Evolutionary conservation across 2,113 vertebrate genomes (phyloP).

Genomic region (Progne subis): DNA sequence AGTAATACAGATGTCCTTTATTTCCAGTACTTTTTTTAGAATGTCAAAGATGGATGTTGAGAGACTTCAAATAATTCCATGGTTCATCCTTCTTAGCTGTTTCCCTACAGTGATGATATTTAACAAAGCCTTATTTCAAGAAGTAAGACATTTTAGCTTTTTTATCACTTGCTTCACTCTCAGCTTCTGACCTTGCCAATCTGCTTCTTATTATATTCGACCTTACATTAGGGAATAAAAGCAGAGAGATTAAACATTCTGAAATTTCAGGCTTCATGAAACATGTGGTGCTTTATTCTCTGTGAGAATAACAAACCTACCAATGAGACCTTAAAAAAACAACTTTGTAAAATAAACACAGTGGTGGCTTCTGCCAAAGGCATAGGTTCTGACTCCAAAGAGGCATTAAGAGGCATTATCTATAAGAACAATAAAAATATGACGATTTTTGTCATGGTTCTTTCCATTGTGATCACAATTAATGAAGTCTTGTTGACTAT

Average conservation of each 20-base stretch:
- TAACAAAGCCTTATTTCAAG: constrained; percentile 5
- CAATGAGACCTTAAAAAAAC: background rate
- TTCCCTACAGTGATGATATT: constrained; percentile 24
- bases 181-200: constrained; percentile 31
- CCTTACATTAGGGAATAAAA: constrained; percentile 15
- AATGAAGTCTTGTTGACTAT: background rate
- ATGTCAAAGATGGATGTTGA: background rate
- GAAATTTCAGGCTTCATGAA: constrained; percentile 1
- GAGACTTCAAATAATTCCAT: background rate
- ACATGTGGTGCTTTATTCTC: background rate
- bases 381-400: background rate
- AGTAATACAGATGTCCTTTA: background rate
- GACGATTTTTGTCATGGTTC: background rate
- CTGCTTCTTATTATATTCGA: background rate
- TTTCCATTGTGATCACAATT: background rate
- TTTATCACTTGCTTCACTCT: constrained; percentile 12
- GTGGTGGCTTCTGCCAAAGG: background rate
- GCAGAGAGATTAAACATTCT: background rate
- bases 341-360: background rate
- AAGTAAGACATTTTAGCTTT: constrained; percentile 25
- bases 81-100: constrained; percentile 21
- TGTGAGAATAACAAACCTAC: background rate
- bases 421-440: background rate
- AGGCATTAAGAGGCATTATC: background rate
- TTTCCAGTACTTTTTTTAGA: background rate